phyloP scores from a whole-genome alignment of 2,888 invertebrate species.

The Myopa testacea region DNA sequence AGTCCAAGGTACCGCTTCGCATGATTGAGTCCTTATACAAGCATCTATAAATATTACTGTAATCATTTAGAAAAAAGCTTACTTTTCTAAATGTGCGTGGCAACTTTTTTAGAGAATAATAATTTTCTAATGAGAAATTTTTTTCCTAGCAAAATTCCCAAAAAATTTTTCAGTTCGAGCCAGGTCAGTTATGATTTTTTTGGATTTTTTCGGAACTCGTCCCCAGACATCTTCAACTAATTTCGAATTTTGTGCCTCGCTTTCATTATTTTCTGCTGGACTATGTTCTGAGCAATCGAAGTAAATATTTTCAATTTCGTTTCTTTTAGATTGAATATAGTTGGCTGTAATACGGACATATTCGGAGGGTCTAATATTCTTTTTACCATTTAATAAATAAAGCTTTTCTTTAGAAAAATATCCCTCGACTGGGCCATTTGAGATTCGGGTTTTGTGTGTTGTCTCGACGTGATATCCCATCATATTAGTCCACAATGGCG shows the following conservation, averaged over 20 bases:
- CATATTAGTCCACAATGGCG: conserved; percentile 15
- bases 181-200: background rate
- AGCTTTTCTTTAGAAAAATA: conserved; percentile 21
- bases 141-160: background rate
- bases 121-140: background rate
- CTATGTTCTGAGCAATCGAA: background rate
- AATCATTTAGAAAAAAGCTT: too few species aligned
- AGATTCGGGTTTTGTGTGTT: conserved; percentile 11
- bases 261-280: background rate
- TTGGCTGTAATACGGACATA: conserved; percentile 15
- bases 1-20: too few species aligned
- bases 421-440: conserved; percentile 13
- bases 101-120: too few species aligned
- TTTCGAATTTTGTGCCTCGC: background rate
- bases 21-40: too few species aligned
- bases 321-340: background rate
- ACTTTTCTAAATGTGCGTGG: too few species aligned
- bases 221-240: background rate
- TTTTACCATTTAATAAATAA: background rate
- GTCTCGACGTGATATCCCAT: conserved; percentile 24
- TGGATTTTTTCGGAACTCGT: background rate
- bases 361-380: conserved; percentile 10
- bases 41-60: too few species aligned
- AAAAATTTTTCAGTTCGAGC: background rate
- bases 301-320: background rate